These are phyloP conservation scores for Lasioglossum villosulum DNA, from an alignment of 2,888 invertebrate species.

Conservation along the genomic window DNA sequence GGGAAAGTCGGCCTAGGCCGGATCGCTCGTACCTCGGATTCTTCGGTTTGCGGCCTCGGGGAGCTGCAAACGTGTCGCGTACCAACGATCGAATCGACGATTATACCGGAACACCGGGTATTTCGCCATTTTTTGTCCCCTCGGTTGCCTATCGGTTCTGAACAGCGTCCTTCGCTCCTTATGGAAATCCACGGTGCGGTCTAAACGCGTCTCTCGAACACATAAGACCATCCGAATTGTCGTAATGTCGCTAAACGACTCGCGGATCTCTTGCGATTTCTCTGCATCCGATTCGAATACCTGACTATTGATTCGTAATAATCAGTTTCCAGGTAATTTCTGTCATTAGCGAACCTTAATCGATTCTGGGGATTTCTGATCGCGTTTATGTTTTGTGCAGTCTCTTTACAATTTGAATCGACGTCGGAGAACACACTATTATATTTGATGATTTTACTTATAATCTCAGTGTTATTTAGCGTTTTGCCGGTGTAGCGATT, in stretches of 20 bases:
- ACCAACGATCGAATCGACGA: slow-evolving; percentile 51
- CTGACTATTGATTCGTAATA: neutral
- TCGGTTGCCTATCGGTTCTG: slow-evolving; percentile 4
- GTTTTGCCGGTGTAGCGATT: neutral
- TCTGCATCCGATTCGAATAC: neutral
- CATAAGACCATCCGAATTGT: neutral
- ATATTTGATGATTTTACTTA: neutral
- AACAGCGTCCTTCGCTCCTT: neutral
- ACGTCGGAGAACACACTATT: neutral
- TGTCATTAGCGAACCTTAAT: neutral
- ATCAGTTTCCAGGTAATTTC: neutral
- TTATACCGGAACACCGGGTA: slow-evolving; percentile 49
- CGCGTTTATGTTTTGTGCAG: neutral
- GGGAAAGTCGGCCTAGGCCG: slow-evolving; percentile 71
- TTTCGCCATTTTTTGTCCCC: slow-evolving; percentile 18
- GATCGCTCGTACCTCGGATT: slow-evolving; percentile 45
- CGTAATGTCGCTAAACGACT: neutral
- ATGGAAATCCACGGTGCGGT: neutral
- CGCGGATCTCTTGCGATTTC: neutral
- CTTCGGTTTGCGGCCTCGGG: slow-evolving; percentile 48
- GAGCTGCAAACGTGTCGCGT: slow-evolving; percentile 39
- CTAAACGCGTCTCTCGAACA: neutral
- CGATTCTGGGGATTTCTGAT: neutral
- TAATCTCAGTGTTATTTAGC: neutral
- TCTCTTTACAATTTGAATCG: neutral